These are phyloP conservation scores for Dynastes grantii DNA, from an alignment of 2,888 invertebrate species.

Conservation along the genomic window DNA sequence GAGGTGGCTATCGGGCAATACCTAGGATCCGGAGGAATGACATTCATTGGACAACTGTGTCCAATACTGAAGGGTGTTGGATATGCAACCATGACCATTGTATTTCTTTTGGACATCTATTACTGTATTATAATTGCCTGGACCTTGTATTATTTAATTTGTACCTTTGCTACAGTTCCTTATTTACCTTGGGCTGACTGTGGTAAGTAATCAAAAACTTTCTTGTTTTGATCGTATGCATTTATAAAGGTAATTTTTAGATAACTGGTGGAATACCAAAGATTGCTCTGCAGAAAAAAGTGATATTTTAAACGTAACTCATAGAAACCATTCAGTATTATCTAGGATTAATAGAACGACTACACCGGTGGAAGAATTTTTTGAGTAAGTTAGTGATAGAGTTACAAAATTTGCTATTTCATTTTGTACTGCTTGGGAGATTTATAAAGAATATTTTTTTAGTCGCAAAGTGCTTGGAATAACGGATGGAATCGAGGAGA, in stretches of 20 bases:
- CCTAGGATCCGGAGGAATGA: conserved; percentile 76
- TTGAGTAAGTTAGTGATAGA: conserved; percentile 71
- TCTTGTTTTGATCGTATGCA: background rate
- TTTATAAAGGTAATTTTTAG: conserved; percentile 62
- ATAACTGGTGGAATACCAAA: conserved; percentile 80
- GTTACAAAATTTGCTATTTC: conserved; percentile 49
- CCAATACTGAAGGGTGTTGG: conserved; percentile 79
- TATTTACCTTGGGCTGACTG: conserved; percentile 78
- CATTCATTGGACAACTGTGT: conserved; percentile 74
- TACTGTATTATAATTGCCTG: conserved; percentile 86
- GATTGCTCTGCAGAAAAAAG: conserved; percentile 68
- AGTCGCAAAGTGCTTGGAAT: conserved; percentile 78
- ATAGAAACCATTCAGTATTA: conserved; percentile 39
- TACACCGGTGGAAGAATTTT: conserved; percentile 75
- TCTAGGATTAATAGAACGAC: conserved; percentile 58
- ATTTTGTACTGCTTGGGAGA: background rate
- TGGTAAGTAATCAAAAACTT: conserved; percentile 68
- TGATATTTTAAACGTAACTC: conserved; percentile 44
- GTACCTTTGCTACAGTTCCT: conserved; percentile 75
- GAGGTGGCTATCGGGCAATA: conserved; percentile 77
- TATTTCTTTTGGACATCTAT: conserved; percentile 83
- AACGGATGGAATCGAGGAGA: conserved; percentile 74
- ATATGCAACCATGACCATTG: conserved; percentile 83
- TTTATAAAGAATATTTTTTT: conserved; percentile 21
- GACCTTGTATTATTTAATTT: conserved; percentile 81